These are phyloP conservation scores for Tricholauxania praeusta DNA, from an alignment of 2,888 invertebrate species.

Conservation along the genomic window DNA sequence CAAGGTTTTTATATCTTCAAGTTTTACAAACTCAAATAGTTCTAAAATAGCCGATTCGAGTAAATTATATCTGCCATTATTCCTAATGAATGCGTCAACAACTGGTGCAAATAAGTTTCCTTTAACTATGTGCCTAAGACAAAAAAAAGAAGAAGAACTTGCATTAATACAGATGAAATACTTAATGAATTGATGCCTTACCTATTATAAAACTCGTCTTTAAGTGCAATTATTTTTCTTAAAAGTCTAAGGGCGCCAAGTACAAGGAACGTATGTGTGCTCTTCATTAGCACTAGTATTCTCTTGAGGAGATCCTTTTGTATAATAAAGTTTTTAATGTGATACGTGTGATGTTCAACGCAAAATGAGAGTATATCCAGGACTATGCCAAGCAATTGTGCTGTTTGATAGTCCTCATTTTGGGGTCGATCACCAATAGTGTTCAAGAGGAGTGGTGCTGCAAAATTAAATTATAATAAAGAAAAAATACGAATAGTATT, in stretches of 20 bases:
- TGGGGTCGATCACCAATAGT: constrained; percentile 90
- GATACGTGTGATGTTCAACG: constrained; percentile 98
- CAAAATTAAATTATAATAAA: constrained; percentile 23
- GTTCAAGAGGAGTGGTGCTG: constrained; percentile 93
- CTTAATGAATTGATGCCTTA: constrained; percentile 46
- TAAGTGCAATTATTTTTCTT: constrained; percentile 95
- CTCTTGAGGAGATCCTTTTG: constrained; percentile 96
- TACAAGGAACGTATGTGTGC: constrained; percentile 96
- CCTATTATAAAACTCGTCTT: constrained; percentile 97
- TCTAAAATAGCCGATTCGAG: constrained; percentile 99
- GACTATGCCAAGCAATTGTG: constrained; percentile 93
- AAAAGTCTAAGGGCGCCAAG: constrained; percentile 96
- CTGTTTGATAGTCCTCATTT: constrained; percentile 96
- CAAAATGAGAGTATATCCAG: constrained; percentile 97
- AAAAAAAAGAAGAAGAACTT: background rate
- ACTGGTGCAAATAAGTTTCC: constrained; percentile 96
- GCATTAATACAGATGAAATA: background rate
- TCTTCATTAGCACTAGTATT: constrained; percentile 96
- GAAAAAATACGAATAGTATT: background rate
- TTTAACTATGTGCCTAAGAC: constrained; percentile 86
- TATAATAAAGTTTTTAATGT: constrained; percentile 97
- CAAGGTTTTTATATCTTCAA: constrained; percentile 90
- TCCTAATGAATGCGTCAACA: constrained; percentile 94
- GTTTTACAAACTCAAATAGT: constrained; percentile 98
- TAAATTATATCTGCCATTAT: constrained; percentile 98